Evolutionary conservation across 2,797 vertebrate genomes (phyloP), one percentile per base, ranked within the genome.

Genomic region (Gobio occitaniae): DNA sequence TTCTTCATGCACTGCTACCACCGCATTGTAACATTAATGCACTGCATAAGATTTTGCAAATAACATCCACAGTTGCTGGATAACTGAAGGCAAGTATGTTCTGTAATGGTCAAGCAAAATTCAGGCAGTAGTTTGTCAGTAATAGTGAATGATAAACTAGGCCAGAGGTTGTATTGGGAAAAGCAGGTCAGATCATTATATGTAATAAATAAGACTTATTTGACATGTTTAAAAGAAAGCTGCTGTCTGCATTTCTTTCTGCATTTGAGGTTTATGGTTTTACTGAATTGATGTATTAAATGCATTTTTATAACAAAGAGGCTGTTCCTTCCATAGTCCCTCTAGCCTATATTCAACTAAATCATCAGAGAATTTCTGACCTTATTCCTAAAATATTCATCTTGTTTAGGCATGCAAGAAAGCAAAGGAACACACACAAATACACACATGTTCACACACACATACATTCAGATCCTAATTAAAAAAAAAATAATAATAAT

Each of bases 281-380:
- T 50, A 3, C 25, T 12, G 41, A 65, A 65, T 11, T 84, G 16
- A 69, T 56, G 3, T 25, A 68, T 68, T 44, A 69, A 68, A 84
- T 69, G 36, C 50, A 69, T 47, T 54, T 59, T 82, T 72, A 65
- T 38, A 47, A 13, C 75, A 72, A 75, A 50, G 29, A 78, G 48
- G 19, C 21, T 50, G 71, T 66, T 56, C 32, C 65, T 44, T 74
- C 71, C 13, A 29, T 36, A 65, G 79, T 78, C 80, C 78, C n/a
- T 69, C 83, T 88, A 89, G 84, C 88, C 90, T 90, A 89, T 68
- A 90, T 91, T 84, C 80, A 75, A 76, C 25, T 15, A 78, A 86
- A 69, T 69, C 83, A 83, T 71, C 74, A 76, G 85, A 87, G 86
- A 86, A 48, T 78, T 80, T 90, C 80, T 90, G 90, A 91, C 89